Conservation (phyloP, 2,888 invertebrate genomes). For the Oligia strigilis region DNA sequence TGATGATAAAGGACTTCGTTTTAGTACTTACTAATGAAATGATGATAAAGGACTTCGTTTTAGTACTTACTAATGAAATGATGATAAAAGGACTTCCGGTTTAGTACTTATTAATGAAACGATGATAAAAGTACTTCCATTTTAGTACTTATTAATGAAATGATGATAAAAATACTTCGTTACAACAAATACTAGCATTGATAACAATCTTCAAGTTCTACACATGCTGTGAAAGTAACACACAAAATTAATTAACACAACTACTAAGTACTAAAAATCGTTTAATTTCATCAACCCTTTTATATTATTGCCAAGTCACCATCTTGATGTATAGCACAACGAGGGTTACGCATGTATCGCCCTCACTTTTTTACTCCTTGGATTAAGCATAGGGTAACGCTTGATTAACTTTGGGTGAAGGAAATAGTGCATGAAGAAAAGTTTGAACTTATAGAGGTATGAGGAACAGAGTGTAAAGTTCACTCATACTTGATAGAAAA, state of each 20-base stretch:
- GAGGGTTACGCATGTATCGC: conserved; percentile 24
- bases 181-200: background rate
- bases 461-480: no score
- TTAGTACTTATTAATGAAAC: background rate
- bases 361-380: conserved; percentile 23
- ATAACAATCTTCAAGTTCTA: background rate
- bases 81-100: no score
- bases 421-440: conserved; percentile 21
- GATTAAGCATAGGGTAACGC: conserved; percentile 18
- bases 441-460: background rate
- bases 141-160: background rate
- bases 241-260: background rate
- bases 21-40: no score
- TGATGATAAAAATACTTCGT: background rate
- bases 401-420: conserved; percentile 3
- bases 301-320: conserved; percentile 15
- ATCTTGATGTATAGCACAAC: conserved; percentile 37
- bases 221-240: background rate
- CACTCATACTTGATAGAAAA: no score
- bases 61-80: no score
- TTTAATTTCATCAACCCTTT: conserved; percentile 21
- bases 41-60: no score
- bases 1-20: no score
- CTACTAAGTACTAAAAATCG: background rate
- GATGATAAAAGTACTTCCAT: no score